phyloP scores from a whole-genome alignment of 2,113 vertebrate species.

The Pedetes capensis region DNA sequence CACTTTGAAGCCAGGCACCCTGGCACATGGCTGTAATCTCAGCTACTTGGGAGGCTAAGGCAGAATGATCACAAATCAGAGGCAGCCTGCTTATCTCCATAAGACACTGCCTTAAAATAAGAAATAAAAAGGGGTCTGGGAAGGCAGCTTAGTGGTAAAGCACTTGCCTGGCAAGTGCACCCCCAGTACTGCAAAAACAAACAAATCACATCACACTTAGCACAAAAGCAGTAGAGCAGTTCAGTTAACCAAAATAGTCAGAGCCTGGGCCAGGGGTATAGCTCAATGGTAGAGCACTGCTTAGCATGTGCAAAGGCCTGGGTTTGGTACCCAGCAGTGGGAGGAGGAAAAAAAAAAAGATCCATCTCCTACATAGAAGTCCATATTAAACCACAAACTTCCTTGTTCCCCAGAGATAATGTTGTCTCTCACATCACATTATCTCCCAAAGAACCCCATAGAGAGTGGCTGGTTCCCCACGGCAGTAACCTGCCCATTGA shows the following conservation, averaged over 20 bases:
- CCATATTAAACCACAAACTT: background rate
- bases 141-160: too few relatives aligned
- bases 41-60: too few relatives aligned
- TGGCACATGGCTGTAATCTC: too few relatives aligned
- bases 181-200: background rate
- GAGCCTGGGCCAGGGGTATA: background rate
- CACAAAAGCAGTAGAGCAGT: background rate
- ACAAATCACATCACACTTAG: background rate
- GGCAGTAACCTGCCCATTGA: background rate
- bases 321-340: background rate
- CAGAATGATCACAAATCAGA: too few relatives aligned
- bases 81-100: too few relatives aligned
- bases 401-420: background rate
- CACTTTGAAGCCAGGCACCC: too few relatives aligned
- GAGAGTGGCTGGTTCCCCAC: background rate
- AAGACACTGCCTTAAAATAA: too few relatives aligned
- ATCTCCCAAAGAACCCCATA: rapidly evolving
- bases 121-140: too few relatives aligned
- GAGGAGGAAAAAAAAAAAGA: background rate
- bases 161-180: too few relatives aligned
- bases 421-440: background rate
- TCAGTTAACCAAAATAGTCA: background rate
- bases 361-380: background rate
- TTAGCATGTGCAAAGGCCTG: background rate
- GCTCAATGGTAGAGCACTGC: background rate